These are phyloP conservation scores for Danaus melanippus DNA, from an alignment of 1,140 invertebrate genomes.

Conservation along the genomic window DNA sequence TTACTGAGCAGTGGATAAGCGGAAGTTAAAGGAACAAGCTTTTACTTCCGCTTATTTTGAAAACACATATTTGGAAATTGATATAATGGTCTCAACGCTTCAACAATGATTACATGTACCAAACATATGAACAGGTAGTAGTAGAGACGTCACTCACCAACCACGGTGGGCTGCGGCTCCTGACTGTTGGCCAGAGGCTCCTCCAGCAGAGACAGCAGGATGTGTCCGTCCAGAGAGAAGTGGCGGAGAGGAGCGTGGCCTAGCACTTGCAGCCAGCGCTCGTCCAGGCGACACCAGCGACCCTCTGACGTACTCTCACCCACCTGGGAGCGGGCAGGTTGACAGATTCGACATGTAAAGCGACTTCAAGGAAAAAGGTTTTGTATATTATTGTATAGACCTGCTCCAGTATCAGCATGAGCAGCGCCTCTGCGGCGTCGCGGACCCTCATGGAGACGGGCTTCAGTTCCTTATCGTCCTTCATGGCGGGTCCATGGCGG, in stretches of 20 bases:
- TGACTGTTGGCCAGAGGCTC: conserved; percentile 89
- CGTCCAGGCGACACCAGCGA: conserved; percentile 90
- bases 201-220: conserved; percentile 91
- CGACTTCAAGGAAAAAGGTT: too few species aligned
- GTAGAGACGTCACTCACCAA: conserved; percentile 54
- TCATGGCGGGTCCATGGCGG: conserved; percentile 89
- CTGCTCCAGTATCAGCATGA: conserved; percentile 93
- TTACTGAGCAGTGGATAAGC: too few species aligned
- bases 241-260: conserved; percentile 83
- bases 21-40: too few species aligned
- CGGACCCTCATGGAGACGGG: conserved; percentile 96
- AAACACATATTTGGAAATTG: too few species aligned
- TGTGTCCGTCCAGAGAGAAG: conserved; percentile 92
- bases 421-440: conserved; percentile 94
- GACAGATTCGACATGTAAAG: too few species aligned
- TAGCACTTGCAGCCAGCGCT: conserved; percentile 86
- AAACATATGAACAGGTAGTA: too few species aligned
- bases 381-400: conserved; percentile 52
- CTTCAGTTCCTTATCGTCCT: conserved; percentile 96
- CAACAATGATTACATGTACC: too few species aligned
- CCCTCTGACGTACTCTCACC: conserved; percentile 78
- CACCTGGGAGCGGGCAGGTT: too few species aligned
- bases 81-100: too few species aligned
- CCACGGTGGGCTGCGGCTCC: conserved; percentile 83
- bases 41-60: too few species aligned